A percentile compares a stretch with the other conserved stretches of the same genome.
Evolutionary conservation across 2,888 invertebrate genomes (phyloP).

Genomic region (Furcula furcula): DNA sequence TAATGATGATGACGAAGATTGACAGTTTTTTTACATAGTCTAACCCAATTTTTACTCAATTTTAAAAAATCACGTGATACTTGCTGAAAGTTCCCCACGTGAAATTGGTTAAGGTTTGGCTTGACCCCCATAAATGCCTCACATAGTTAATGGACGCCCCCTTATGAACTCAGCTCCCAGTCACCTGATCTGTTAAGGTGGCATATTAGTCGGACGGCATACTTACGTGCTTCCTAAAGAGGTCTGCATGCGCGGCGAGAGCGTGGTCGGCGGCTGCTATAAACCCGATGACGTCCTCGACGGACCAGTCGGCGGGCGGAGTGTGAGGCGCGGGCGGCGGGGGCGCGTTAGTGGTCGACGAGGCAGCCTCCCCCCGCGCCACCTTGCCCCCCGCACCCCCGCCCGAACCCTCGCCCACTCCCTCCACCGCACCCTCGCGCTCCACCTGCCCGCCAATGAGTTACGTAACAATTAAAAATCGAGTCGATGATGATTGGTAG

Average conservation of each 20-base stretch:
- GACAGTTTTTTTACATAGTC: too few species aligned
- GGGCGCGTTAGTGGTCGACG: slow-evolving; percentile 83
- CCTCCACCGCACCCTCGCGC: slow-evolving; percentile 10
- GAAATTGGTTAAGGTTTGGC: too few species aligned
- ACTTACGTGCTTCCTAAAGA: slow-evolving; percentile 96
- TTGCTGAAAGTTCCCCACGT: too few species aligned
- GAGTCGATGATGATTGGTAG: too few species aligned
- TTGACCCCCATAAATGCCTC: too few species aligned
- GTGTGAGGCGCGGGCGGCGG: slow-evolving; percentile 58
- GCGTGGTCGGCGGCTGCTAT: slow-evolving; percentile 93
- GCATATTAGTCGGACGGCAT: too few species aligned
- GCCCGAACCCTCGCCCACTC: slow-evolving; percentile 11
- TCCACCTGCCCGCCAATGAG: slow-evolving; percentile 1
- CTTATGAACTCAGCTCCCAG: too few species aligned
- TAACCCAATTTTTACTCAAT: too few species aligned
- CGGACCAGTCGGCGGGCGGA: slow-evolving; percentile 93
- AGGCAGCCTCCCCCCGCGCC: slow-evolving; percentile 84
- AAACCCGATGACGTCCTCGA: slow-evolving; percentile 96
- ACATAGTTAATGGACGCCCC: too few species aligned
- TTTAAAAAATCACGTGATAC: too few species aligned
- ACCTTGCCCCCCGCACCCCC: slow-evolving; percentile 42
- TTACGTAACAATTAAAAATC: background rate
- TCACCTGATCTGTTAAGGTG: too few species aligned
- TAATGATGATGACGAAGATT: too few species aligned
- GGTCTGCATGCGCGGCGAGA: slow-evolving; percentile 92